A percentile compares a stretch with the other conserved stretches of the same genome.
Evolutionary conservation across 2,797 vertebrate species (phyloP).

Genomic region (Serranus cabrilla): DNA sequence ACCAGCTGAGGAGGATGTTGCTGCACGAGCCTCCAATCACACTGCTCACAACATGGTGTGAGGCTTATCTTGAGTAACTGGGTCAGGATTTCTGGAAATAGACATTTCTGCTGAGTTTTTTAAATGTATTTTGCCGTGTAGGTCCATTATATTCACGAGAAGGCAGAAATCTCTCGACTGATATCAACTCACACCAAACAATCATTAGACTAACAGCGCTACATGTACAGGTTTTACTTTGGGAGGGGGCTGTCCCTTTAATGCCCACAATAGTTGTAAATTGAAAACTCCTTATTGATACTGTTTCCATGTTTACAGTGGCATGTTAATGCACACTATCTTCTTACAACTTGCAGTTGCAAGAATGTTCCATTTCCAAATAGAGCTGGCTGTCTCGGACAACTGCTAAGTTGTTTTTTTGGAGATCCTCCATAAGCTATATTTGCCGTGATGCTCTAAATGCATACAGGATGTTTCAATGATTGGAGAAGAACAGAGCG

Average conservation of each 20-base stretch:
- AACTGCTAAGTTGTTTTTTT: conserved; percentile 34
- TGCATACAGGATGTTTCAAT: conserved; percentile 21
- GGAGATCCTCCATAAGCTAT: conserved; percentile 24
- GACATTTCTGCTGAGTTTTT: too few relatives aligned
- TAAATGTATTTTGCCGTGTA: too few relatives aligned
- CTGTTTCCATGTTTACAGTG: conserved; percentile 22
- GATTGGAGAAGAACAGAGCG: conserved; percentile 29
- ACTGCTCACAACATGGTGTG: too few relatives aligned
- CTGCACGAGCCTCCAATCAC: too few relatives aligned
- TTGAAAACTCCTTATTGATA: conserved; percentile 20
- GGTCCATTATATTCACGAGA: too few relatives aligned
- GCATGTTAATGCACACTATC: conserved; percentile 28
- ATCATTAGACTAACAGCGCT: too few relatives aligned
- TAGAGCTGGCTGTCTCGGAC: conserved; percentile 28
- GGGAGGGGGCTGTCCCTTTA: background rate
- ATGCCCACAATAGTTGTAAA: conserved; percentile 15
- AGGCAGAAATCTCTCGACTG: too few relatives aligned
- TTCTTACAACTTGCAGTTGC: conserved; percentile 38
- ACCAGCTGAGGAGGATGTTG: too few relatives aligned
- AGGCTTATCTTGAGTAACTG: too few relatives aligned
- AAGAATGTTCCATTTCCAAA: conserved; percentile 23
- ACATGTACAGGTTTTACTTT: too few relatives aligned
- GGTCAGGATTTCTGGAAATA: too few relatives aligned
- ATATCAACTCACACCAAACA: too few relatives aligned
- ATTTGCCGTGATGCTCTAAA: conserved; percentile 23